Base-by-base conservation (phyloP, 2,113 vertebrate genomes). In the Myrmecobius fasciatus region DNA sequence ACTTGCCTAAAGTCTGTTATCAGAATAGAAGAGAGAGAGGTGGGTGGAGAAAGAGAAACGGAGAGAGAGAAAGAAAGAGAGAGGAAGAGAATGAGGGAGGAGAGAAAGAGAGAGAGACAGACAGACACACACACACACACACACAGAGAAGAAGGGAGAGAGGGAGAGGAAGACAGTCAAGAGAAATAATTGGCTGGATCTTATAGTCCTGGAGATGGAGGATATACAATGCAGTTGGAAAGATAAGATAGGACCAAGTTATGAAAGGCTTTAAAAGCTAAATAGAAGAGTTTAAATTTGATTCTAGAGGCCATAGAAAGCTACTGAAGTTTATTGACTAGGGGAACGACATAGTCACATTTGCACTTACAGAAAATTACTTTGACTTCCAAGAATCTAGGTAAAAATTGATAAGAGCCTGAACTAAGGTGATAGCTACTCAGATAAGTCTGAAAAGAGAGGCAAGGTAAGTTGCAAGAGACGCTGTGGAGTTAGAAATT, bases 381-480 rank as follows among this genome's bases (percentile, higher is more conserved):
- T 43, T 83, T 83, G 36, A 7, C 36, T 83, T 83, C 67, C n/a
- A 83, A 43, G 36, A 22, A 2, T 43, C 67, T 83, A 83, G 17
- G n/a, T 83, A 6, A 83, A 14, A 43, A 6, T 36, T 43, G 36
- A 83, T 83, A 75, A 75, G 67, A 83, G n/a, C 36, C 67, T 43
- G 67, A 43, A 83, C 36, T 43, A 83, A 83, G 67, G 49, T 93
- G 26, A 51, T 95, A 47, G 91, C 31, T 94, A 49, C 49, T 49
- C 49, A 49, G 3, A 49, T 49, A 49, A 49, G 3, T 93, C 93
- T 96, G 31, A 51, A 12, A 75, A 46, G 36, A 83, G 54, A 83
- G 67, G 49, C 92, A 83, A 89, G 51, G 54, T 36, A 54, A 92
- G 56, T 83, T 54, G 26, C n/a, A 8, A 92, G 51, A 53, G 31